Conservation (phyloP, 2,797 vertebrate species). For the Enoplosus armatus region DNA sequence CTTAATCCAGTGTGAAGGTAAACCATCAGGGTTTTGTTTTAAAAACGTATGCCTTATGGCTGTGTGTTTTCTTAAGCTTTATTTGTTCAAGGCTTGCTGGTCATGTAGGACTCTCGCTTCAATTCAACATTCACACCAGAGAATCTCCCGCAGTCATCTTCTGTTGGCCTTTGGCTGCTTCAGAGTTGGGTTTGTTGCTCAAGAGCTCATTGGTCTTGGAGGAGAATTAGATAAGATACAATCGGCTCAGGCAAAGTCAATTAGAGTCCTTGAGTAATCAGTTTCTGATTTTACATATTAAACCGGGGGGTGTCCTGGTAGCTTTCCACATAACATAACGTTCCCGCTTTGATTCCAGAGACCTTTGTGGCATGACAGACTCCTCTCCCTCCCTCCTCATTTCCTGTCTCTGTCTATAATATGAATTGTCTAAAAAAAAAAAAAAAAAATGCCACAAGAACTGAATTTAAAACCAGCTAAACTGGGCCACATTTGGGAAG, state of each 20-base stretch:
- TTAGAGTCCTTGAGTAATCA: background rate
- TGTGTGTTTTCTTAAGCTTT: constrained; percentile 10
- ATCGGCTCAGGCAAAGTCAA: background rate
- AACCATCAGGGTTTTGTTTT: constrained; percentile 2
- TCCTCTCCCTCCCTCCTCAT: background rate
- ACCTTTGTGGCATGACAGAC: too few species aligned
- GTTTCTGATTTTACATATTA: background rate
- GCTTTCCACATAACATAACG: too few species aligned
- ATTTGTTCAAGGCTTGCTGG: background rate
- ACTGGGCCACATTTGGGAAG: background rate
- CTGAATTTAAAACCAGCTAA: background rate
- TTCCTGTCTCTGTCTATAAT: background rate
- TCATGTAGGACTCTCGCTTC: background rate
- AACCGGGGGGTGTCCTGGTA: background rate
- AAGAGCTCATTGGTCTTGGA: background rate
- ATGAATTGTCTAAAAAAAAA: too few species aligned
- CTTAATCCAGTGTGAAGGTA: constrained; percentile 9
- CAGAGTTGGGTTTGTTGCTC: background rate
- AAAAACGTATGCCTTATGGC: background rate
- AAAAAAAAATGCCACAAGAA: background rate
- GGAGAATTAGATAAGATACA: background rate
- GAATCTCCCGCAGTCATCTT: background rate
- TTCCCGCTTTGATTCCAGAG: too few species aligned
- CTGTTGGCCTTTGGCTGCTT: background rate
- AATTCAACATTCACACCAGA: background rate